Conservation (phyloP, 2,797 vertebrate species). For the Cheirogaleus major region DNA sequence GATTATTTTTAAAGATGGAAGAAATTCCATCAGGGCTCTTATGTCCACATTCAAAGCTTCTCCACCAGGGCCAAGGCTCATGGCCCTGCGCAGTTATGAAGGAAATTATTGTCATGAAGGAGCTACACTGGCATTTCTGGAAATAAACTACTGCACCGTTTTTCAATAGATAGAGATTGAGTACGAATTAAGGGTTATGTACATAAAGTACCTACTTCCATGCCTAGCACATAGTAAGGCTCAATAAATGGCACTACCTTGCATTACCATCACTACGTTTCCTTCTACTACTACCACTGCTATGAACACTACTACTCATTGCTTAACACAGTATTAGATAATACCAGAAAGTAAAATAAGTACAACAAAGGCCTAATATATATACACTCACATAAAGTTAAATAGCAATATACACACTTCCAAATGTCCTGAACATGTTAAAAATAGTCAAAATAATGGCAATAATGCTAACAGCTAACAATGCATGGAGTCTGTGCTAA, state of each 20-base stretch:
- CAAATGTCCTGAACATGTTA: neutral
- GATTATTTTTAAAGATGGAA: slow-evolving; percentile 4
- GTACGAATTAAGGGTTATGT: neutral
- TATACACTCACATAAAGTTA: neutral
- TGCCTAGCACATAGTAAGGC: neutral
- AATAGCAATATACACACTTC: neutral
- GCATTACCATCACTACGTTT: neutral
- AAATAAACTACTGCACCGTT: neutral
- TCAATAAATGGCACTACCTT: neutral
- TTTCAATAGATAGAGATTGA: neutral
- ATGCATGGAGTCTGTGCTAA: neutral
- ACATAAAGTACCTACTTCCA: neutral
- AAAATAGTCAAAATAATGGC: neutral
- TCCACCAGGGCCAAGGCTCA: neutral
- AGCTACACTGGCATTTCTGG: neutral
- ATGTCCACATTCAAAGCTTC: neutral
- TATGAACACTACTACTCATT: neutral
- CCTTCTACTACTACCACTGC: neutral
- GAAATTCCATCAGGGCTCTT: neutral
- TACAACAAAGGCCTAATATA: neutral
- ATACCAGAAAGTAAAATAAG: neutral
- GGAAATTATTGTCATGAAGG: neutral
- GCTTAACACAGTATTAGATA: neutral
- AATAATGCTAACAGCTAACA: neutral
- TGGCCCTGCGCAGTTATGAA: neutral